These are phyloP conservation scores for Syrista parreyssii DNA, from an alignment of 2,888 invertebrate species.

Conservation along the genomic window DNA sequence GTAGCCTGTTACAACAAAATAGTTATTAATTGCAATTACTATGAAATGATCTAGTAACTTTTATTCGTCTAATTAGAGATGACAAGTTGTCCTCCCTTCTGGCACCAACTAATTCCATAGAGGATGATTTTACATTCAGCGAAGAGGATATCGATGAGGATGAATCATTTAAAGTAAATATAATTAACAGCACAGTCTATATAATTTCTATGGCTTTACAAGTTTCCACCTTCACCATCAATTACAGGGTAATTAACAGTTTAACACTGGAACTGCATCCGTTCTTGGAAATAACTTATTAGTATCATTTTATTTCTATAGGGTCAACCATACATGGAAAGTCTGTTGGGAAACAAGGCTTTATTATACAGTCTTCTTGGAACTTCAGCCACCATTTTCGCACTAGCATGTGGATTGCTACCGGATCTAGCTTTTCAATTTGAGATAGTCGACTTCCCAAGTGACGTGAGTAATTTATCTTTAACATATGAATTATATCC, in stretches of 20 bases:
- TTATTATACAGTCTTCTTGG: slow-evolving; percentile 90
- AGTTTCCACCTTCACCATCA: slow-evolving; percentile 98
- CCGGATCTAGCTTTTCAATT: slow-evolving; percentile 91
- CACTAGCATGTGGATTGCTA: slow-evolving; percentile 84
- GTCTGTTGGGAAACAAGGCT: slow-evolving; percentile 90
- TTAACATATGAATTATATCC: neutral
- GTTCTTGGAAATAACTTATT: slow-evolving; percentile 2
- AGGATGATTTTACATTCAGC: slow-evolving; percentile 18
- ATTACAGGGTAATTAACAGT: slow-evolving; percentile 84
- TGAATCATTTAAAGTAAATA: slow-evolving; percentile 88
- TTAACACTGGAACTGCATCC: neutral
- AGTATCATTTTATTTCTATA: slow-evolving; percentile 61
- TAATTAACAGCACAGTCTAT: slow-evolving; percentile 98
- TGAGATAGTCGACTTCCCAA: slow-evolving; percentile 94
- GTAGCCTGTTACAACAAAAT: neutral
- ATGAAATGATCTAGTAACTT: slow-evolving; percentile 10
- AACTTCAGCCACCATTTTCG: slow-evolving; percentile 85
- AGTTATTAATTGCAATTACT: slow-evolving; percentile 4
- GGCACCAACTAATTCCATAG: slow-evolving; percentile 31
- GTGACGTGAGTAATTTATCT: slow-evolving; percentile 76
- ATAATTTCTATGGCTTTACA: slow-evolving; percentile 98
- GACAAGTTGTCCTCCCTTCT: slow-evolving; percentile 62
- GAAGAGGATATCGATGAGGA: slow-evolving; percentile 76
- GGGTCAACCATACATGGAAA: slow-evolving; percentile 99
- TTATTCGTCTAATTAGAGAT: slow-evolving; percentile 63